Evolutionary conservation across 2,113 vertebrate genomes (phyloP), one percentile per base, ranked within the genome.

Genomic region (Podarcis muralis): DNA sequence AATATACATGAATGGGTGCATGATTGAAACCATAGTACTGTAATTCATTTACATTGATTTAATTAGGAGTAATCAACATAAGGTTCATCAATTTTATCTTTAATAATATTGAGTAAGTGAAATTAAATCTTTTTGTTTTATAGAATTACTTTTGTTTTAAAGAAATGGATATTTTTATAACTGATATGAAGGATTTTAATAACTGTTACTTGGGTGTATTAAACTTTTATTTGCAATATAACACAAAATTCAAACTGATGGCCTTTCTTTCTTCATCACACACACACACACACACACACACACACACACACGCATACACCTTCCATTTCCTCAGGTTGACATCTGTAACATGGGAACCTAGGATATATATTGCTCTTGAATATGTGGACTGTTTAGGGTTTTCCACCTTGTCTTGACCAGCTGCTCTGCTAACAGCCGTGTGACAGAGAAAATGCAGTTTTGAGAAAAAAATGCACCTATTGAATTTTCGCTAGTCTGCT

Each of bases 151-250:
- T 62, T 62, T 62, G 57, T 59, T 18, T 62, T 62, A 62, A 5
- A 76, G 3, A 0, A 0, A 40, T 81, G 12, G 11, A 6, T 43
- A 53, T 87, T 93, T 59, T 94, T 71, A 8, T 2, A 32, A 25
- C 23, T 4, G 43, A 23, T 53, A 74, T 35, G 66, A 72, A 72
- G 1, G 43, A 48, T 9, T 48, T 48, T 48, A 9, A 48, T 48
- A 48, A 48, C 43, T 48, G 43, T 11, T 48, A 48, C 43, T 48
- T 48, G 43, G 43, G 43, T 43, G 43, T 43, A 43, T 7, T 43
- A 43, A 43, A 43, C 43, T 7, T 78, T 79, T 37, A 79, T n/a
- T 78, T 81, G 87, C 91, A 87, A 78, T 82, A 90, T 35, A 85
- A 53, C 87, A 35, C 9, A 62, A 81, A 72, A 72, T 25, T 43